Evolutionary conservation across 2,888 invertebrate species (phyloP), one percentile per base, ranked within the genome.

Genomic region (Cryptocheilus praepositus): DNA sequence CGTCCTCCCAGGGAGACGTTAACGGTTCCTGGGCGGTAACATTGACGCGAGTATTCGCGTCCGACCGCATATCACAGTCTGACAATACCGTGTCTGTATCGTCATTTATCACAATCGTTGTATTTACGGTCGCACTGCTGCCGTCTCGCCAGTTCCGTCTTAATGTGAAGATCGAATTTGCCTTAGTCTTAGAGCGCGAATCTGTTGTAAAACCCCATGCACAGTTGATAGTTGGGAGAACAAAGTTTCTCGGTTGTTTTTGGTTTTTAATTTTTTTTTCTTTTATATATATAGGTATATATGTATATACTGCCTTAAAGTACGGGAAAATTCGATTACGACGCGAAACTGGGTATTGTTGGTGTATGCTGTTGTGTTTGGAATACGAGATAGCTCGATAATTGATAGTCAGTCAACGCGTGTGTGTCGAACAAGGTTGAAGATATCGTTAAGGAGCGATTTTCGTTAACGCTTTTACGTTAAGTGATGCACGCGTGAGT

Each of bases 171-270:
- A 79, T 78, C 64, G 82, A 76, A 76, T 85, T 82, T 79, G 81
- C 82, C 84, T 79, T 81, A 81, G 76, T 77, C 64, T 81, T 82
- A 81, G 70, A 70, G 71, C 77, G 81, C 71, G 79, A 70, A 87
- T 86, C 86, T 87, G 85, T 83, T 80, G 81, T 84, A 81, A 86
- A 85, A 86, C 84, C 83, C 83, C 85, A 82, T 73, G 76, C 77
- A 79, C 78, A 80, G 64, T 75, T 81, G 76, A 80, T 78, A 77
- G 68, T 76, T 77, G 62, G 61, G 63, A 36, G 54, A 46, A 66
- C 43, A 43, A 58, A 16, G 45, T 51, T 65, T 66, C 43, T 73
- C 64, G 60, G 70, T 67, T 69, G 61, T 61, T 71, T 67, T 62
- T 58, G 52, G 18, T 53, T 57, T 65, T 57, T 61, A 36, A 52